Evolutionary conservation across 2,113 vertebrate genomes (phyloP).

Genomic region (Gymnarchus niloticus): DNA sequence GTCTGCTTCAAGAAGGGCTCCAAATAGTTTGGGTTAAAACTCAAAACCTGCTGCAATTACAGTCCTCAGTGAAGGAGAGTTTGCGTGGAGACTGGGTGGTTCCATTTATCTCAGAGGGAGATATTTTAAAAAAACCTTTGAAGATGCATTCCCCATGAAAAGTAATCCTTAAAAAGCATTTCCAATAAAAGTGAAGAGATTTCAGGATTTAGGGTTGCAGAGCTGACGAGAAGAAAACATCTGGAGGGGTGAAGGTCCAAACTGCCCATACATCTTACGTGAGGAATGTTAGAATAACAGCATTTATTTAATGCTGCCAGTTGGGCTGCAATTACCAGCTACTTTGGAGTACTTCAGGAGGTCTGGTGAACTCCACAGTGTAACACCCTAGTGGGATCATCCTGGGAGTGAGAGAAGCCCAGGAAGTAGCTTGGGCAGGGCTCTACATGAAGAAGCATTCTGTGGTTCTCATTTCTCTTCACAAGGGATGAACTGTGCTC

Average conservation of each 20-base stretch:
- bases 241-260: slow-evolving; percentile 18
- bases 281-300: slow-evolving; percentile 41
- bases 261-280: slow-evolving; percentile 35
- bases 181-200: slow-evolving; percentile 35
- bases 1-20: background rate
- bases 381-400: slow-evolving; percentile 47
- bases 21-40: background rate
- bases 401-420: slow-evolving; percentile 51
- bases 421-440: slow-evolving; percentile 45
- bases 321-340: slow-evolving; percentile 40
- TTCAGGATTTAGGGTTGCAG: slow-evolving; percentile 43
- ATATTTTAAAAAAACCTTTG: slow-evolving; percentile 37
- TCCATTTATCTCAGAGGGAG: background rate
- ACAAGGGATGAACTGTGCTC: no score
- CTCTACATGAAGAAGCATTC: slow-evolving; percentile 50
- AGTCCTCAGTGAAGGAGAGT: background rate
- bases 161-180: slow-evolving; percentile 51
- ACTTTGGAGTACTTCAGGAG: slow-evolving; percentile 41
- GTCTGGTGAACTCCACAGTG: slow-evolving; percentile 50
- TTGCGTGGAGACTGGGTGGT: background rate
- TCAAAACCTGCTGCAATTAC: background rate
- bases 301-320: slow-evolving; percentile 46
- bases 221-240: slow-evolving; percentile 38
- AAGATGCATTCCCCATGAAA: slow-evolving; percentile 32
- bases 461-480: no score